Evolutionary conservation across 2,113 vertebrate species (phyloP).

Genomic region (Microtus richardsoni): DNA sequence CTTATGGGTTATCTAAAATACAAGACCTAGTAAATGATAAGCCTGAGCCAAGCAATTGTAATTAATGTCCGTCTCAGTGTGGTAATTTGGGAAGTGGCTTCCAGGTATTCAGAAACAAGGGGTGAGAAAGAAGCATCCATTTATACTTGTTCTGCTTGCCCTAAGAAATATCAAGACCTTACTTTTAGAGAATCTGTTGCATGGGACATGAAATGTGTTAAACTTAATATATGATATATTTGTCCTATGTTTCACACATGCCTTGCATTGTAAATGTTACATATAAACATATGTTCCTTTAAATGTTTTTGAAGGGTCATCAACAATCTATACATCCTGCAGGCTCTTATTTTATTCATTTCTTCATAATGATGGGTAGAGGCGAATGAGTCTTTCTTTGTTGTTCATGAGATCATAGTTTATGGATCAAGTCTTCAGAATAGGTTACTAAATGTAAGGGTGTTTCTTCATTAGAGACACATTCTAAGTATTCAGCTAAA

Average conservation of each 20-base stretch:
- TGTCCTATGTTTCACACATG: not conserved
- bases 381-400: not conserved
- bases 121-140: too few species aligned
- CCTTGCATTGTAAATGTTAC: not conserved
- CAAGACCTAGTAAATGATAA: too few species aligned
- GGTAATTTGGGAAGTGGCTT: too few species aligned
- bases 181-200: not conserved
- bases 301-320: not conserved
- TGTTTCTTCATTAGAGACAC: not conserved
- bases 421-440: not conserved
- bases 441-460: not conserved
- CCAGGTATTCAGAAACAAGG: too few species aligned
- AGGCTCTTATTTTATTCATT: not conserved
- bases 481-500: not conserved
- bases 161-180: not conserved
- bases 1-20: too few species aligned
- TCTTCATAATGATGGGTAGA: not conserved
- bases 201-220: not conserved
- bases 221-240: not conserved
- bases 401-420: not conserved
- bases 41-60: too few species aligned
- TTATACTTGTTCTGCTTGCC: not conserved
- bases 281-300: not conserved
- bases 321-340: not conserved
- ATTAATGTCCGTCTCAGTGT: too few species aligned